Conservation (phyloP, 2,797 vertebrate species). For the Pitangus sulphuratus region DNA sequence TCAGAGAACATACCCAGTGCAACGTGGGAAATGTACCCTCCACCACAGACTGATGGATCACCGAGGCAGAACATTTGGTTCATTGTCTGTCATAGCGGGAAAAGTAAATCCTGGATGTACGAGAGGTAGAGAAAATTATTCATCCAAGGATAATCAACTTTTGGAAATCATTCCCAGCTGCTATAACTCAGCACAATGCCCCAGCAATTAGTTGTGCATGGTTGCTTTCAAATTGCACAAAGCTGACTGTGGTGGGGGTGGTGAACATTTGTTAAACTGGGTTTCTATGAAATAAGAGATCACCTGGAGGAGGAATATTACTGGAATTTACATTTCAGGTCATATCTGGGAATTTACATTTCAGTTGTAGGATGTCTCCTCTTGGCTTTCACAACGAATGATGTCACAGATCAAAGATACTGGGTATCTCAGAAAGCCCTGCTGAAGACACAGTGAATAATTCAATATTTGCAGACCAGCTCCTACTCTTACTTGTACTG, state of each 20-base stretch:
- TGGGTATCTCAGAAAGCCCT: not conserved
- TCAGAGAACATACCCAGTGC: not conserved
- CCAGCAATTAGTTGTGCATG: slow-evolving; percentile 59
- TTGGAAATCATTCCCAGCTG: slow-evolving; percentile 64
- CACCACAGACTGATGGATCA: not conserved
- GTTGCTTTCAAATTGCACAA: slow-evolving; percentile 50
- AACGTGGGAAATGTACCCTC: not conserved
- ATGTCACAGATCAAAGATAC: slow-evolving; percentile 45
- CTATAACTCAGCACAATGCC: slow-evolving; percentile 58
- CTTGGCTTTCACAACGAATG: slow-evolving; percentile 46
- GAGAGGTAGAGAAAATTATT: slow-evolving; percentile 35
- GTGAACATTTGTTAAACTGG: not conserved
- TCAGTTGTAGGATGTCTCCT: slow-evolving; percentile 25
- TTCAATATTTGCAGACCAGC: not conserved
- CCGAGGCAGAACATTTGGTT: not conserved
- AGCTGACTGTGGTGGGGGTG: not conserved
- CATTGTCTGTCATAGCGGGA: not conserved
- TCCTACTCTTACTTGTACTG: not conserved
- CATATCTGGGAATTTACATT: slow-evolving; percentile 43
- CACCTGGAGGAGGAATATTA: slow-evolving; percentile 43
- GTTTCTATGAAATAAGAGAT: slow-evolving; percentile 36
- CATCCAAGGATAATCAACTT: slow-evolving; percentile 63
- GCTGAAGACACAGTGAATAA: not conserved
- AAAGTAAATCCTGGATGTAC: not conserved
- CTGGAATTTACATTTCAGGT: slow-evolving; percentile 35